Base-by-base conservation (phyloP, 2,113 vertebrate genomes). In the Thunnus thynnus region DNA sequence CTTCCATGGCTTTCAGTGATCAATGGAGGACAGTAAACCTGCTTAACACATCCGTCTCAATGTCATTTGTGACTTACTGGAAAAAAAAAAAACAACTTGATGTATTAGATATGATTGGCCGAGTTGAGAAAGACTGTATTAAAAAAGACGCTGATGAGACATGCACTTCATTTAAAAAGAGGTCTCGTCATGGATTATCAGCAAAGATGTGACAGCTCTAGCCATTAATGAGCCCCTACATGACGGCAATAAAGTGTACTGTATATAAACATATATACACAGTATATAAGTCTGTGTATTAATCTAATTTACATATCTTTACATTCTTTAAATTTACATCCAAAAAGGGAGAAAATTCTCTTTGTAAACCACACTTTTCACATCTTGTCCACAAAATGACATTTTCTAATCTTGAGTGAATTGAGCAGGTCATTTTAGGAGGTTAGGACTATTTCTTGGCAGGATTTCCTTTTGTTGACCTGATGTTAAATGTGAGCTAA, bases 301-400 rank as follows among this genome's bases (percentile, higher is more conserved):
- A 79, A 86, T 93, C 93, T 93, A 91, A 94, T 94, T 95, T 95
- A 95, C 94, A 94, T 92, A 91, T 88, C 93, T 95, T 95, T 95
- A 95, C 94, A 95, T 94, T 95, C 93, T 93, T 92, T 87, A 94
- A 90, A 95, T 94, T 92, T 94, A 95, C 94, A 95, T 95, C 94
- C 93, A 94, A 89, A 90, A 87, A 86, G 88, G 86, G 89, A 89
- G 76, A 88, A 87, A 65, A 78, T 78, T 90, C 80, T 91, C 74
- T 91, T 87, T 88, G 88, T 91, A 82, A 93, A 93, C 83, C 86
- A 89, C 80, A 84, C 81, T 88, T 86, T 86, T 85, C 84, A 88
- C 89, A 87, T 88, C 80, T 76, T 79, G 76, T 73, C 76, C 74
- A 83, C 69, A 77, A 80, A 86, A 82, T 71, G 75, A 88, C 75